A percentile compares a stretch with the other conserved stretches of the same genome.
These are phyloP conservation scores for Eidolon dupreanum DNA, from an alignment of 2,797 vertebrate species.

Conservation along the genomic window DNA sequence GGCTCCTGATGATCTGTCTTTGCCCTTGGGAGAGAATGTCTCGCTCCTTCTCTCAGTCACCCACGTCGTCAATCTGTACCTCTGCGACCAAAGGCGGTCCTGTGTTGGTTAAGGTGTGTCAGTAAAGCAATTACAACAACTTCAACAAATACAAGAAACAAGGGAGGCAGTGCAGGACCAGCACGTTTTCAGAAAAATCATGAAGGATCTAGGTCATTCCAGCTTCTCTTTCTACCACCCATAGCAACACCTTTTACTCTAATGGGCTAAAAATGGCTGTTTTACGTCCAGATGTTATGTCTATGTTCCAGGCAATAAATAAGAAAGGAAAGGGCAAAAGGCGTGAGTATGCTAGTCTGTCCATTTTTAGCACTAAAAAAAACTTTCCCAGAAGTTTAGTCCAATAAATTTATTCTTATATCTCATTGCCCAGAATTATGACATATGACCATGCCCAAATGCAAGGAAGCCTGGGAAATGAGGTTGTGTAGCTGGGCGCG, in stretches of 20 bases:
- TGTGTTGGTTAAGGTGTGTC: background rate
- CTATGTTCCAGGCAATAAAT: background rate
- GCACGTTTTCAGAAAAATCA: background rate
- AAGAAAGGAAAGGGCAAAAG: background rate
- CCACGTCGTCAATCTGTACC: too few species aligned
- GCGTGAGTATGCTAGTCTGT: background rate
- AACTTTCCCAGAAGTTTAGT: background rate
- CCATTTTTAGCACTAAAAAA: background rate
- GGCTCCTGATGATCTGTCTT: too few species aligned
- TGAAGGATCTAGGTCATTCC: background rate
- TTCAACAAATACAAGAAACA: background rate
- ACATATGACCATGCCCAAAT: background rate
- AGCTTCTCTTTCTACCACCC: background rate
- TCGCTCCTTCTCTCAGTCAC: background rate
- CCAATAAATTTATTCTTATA: background rate
- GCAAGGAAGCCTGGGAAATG: background rate
- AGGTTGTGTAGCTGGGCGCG: background rate
- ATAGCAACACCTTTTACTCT: background rate
- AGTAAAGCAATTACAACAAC: background rate
- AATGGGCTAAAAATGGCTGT: background rate
- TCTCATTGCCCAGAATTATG: background rate
- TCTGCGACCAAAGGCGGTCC: background rate
- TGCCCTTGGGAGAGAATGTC: background rate
- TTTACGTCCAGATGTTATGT: background rate
- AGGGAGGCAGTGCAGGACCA: background rate